Conservation (phyloP, 1,140 invertebrate genomes). For the Drosophila varians region DNA sequence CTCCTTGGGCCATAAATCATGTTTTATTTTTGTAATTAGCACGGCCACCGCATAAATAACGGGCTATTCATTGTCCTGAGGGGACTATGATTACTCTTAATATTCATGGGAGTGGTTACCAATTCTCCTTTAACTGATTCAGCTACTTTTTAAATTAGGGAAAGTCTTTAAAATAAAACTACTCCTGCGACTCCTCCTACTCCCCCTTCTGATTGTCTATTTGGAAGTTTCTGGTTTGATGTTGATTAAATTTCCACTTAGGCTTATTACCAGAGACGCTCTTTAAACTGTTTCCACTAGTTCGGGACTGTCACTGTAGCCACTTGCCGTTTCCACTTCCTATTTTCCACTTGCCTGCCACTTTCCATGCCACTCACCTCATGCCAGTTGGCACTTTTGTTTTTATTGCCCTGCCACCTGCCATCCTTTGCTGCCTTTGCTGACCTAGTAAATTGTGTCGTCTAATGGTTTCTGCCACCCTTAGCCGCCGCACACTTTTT, state of each 20-base stretch:
- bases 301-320: slow-evolving; percentile 19
- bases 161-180: background rate
- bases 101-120: too few species aligned
- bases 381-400: slow-evolving; percentile 44
- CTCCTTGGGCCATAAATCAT: slow-evolving; percentile 61
- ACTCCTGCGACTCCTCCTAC: background rate
- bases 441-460: slow-evolving; percentile 73
- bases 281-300: slow-evolving; percentile 67
- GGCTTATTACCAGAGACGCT: slow-evolving; percentile 51
- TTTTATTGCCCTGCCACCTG: slow-evolving; percentile 66
- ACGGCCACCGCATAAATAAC: slow-evolving; percentile 73
- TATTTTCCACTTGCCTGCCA: slow-evolving; percentile 13
- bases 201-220: slow-evolving; percentile 37
- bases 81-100: too few species aligned
- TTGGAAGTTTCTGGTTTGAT: slow-evolving; percentile 60
- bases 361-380: slow-evolving; percentile 36
- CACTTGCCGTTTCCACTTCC: slow-evolving; percentile 12
- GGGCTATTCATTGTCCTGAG: slow-evolving; percentile 74
- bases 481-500: background rate
- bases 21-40: slow-evolving; percentile 80
- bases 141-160: background rate
- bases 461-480: slow-evolving; percentile 60
- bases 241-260: slow-evolving; percentile 70
- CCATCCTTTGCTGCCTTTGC: slow-evolving; percentile 28
- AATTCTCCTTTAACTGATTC: background rate